Percentiles rank a stretch among this genome's conserved stretches.
Conservation (phyloP, 2,888 invertebrate species). For the Augiades crinisus region DNA sequence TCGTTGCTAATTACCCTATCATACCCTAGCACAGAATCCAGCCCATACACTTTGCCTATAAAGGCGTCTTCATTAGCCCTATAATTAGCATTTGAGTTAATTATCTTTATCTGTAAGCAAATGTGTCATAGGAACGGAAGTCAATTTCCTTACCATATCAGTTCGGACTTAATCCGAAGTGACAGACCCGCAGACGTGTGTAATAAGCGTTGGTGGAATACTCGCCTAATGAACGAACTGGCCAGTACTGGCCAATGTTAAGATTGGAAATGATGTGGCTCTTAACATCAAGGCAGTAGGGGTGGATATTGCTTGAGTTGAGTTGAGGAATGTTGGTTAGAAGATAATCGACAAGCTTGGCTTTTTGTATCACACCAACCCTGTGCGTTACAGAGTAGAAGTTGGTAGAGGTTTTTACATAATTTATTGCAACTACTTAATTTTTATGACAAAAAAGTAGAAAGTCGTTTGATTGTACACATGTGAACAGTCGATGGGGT, state of each 20-base stretch:
- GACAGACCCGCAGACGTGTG: conserved; percentile 14
- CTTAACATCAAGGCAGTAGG: neutral
- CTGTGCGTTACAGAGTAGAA: conserved; percentile 3
- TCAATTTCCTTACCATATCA: conserved; percentile 24
- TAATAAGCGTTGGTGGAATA: conserved; percentile 23
- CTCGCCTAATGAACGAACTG: conserved; percentile 15
- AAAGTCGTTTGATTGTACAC: too few relatives aligned
- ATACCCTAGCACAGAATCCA: conserved; percentile 17
- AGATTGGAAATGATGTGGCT: neutral
- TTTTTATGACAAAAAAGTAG: too few relatives aligned
- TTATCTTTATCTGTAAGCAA: conserved; percentile 15
- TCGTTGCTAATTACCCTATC: conserved; percentile 23
- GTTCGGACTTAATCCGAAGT: conserved; percentile 20
- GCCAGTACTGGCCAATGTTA: neutral
- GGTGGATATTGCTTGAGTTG: conserved; percentile 1
- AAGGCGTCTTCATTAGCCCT: conserved; percentile 7
- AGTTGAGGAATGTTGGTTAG: conserved; percentile 7
- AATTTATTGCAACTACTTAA: neutral
- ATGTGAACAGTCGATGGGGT: too few relatives aligned
- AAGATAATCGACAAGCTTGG: conserved; percentile 13
- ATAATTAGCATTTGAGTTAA: conserved; percentile 15
- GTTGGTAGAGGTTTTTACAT: neutral
- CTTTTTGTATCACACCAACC: conserved; percentile 23
- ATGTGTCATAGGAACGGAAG: conserved; percentile 18
- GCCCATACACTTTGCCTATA: conserved; percentile 14